Base-by-base conservation (phyloP, 2,113 vertebrate genomes). In the Nothobranchius furzeri region DNA sequence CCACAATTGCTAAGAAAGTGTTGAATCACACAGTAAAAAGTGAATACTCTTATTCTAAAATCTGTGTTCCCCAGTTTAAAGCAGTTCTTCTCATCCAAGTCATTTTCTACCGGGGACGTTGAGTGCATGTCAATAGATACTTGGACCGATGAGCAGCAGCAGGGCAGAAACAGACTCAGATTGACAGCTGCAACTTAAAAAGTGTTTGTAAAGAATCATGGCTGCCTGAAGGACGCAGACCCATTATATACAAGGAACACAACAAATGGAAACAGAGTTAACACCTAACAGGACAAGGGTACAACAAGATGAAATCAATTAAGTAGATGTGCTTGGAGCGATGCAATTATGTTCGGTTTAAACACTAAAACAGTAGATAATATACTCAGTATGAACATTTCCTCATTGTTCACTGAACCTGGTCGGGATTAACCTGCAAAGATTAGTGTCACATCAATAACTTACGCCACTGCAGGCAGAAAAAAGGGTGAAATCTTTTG, bases 391-490 rank as follows among this genome's bases (percentile, higher is more conserved):
- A 12, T 9, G 50, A 52, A 6, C 20, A 20, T 13, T 51, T 51
- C 9, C 11, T 54, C 25, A 54, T 35, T 9, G 43, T 45, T 47
- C 45, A 14, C 45, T 14, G 45, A 47, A 47, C 12, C 9, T 46
- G 17, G 74, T 47, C 42, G 62, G 43, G n/a, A 65, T 78, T 75
- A 13, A 71, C 47, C 20, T 61, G 35, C 9, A 14, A 14, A n/a
- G 47, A 56, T 42, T 14, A 4, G 20, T 1, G 56, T 64, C 50
- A 73, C 73, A 64, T 12, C 47, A 17, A 0, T 8, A 45, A 48
- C 47, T 25, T 43, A 25, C 60, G n/a, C 25, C 15, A 47, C 25
- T 10, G 10, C 37, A n/a, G 30, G 37, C 37, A 2, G 2, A n/a
- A 58, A 35, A 60, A 55, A 58, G 5, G 35, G 40, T 12, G 17